Percentiles rank a stretch among this genome's conserved stretches.
Conservation (phyloP, 2,888 invertebrate species). For the Harpagoxenus sublaevis region DNA sequence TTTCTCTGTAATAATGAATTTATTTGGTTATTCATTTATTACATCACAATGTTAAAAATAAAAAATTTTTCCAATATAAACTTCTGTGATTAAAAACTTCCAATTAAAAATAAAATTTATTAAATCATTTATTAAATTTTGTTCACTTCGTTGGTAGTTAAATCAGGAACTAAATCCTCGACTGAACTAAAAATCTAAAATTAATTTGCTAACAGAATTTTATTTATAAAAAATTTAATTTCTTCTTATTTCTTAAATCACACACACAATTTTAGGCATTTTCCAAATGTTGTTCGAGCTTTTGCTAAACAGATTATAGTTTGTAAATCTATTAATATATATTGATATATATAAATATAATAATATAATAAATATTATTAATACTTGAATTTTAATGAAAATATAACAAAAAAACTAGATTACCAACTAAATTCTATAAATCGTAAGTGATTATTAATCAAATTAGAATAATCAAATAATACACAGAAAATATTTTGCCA, state of each 20-base stretch:
- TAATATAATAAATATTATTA: background rate
- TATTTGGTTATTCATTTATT: background rate
- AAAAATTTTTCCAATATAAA: background rate
- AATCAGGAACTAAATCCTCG: background rate
- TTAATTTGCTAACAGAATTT: background rate
- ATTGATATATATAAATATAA: background rate
- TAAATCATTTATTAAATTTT: background rate
- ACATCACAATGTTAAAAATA: background rate
- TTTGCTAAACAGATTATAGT: background rate
- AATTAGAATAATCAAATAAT: background rate
- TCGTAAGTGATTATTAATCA: conserved; percentile 8
- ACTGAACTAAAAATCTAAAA: background rate
- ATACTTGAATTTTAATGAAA: conserved; percentile 3
- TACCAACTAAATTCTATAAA: background rate
- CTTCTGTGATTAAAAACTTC: background rate
- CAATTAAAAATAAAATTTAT: background rate
- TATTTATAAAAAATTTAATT: conserved; percentile 1
- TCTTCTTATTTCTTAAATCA: background rate
- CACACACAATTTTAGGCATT: background rate
- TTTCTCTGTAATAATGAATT: background rate
- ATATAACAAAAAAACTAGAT: background rate
- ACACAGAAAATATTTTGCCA: background rate
- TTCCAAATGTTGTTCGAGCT: background rate
- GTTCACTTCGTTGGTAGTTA: background rate
- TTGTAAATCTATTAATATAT: background rate